phyloP scores from a whole-genome alignment of 2,888 invertebrate species.

The Diadegma fenestrale region DNA sequence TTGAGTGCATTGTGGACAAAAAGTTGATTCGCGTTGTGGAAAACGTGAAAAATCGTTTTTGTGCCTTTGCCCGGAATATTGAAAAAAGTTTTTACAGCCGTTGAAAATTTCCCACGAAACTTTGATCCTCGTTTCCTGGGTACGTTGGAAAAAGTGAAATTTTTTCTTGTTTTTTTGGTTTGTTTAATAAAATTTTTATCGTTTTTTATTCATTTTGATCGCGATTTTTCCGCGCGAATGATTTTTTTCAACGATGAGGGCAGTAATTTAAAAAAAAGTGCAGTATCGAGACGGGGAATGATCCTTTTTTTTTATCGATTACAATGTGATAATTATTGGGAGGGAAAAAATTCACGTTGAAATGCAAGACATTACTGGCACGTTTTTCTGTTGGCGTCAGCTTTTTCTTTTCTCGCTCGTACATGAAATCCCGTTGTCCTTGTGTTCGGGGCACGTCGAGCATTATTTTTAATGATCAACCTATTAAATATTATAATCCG shows the following conservation, averaged over 20 bases:
- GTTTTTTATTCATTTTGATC: background rate
- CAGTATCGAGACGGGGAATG: background rate
- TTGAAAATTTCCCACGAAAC: background rate
- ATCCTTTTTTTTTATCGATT: background rate
- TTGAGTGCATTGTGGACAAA: background rate
- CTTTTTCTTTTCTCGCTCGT: slow-evolving; percentile 27
- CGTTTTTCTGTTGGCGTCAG: slow-evolving; percentile 18
- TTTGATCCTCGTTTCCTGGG: background rate
- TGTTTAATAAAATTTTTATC: background rate
- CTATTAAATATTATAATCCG: slow-evolving; percentile 35
- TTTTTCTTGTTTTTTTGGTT: background rate
- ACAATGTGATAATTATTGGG: background rate
- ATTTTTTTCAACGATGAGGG: too few species aligned
- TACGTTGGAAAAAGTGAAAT: background rate
- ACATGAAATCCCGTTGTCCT: slow-evolving; percentile 48
- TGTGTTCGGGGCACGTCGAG: slow-evolving; percentile 30
- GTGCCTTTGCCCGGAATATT: background rate
- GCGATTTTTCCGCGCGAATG: background rate
- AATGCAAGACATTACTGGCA: slow-evolving; percentile 14
- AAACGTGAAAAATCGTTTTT: background rate
- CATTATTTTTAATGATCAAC: slow-evolving; percentile 34
- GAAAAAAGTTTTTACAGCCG: background rate
- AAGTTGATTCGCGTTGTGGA: background rate
- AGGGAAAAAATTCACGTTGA: background rate
- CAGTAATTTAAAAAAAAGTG: background rate